Evolutionary conservation across 2,113 vertebrate genomes (phyloP), one percentile per base, ranked within the genome.

Genomic region (Varanus salvator): DNA sequence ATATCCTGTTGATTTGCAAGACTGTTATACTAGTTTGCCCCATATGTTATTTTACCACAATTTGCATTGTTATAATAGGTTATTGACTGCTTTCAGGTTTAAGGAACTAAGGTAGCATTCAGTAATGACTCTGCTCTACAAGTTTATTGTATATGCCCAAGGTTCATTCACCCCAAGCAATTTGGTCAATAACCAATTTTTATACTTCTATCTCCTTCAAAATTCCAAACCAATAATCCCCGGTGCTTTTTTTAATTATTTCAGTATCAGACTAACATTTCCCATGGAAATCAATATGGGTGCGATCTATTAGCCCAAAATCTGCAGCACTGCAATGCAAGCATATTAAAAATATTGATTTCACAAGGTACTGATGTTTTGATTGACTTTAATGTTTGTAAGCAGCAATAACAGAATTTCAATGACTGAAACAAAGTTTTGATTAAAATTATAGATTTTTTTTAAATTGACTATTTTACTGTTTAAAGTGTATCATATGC

Each of bases 61-160:
- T 99, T 97, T 99, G 97, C 98, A 99, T 99, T 98, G 97, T 98
- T 98, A 97, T 99, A 99, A 99, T 99, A 98, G 98, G 97, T 98
- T 99, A 99, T 99, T 98, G 98, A 99, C 97, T 97, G 97, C 96
- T 96, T 98, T 98, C 97, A 97, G 97, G 97, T 98, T 98, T 98
- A 98, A 98, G 96, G 97, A 97, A 98, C 97, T 98, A 97, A 97
- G 68, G 96, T 96, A 96, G 97, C 97, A 96, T 96, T 98, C 97
- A 95, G 97, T 98, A 98, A 99, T 98, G 98, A 98, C 98, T 98
- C 94, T 94, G 92, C 93, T 94, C 96, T 97, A 97, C 96, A 96
- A 97, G 98, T 98, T 98, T 98, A 99, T 98, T 99, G 98, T 98
- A 98, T 97, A 97, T 97, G 97, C 97, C 97, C 94, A 98, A 97